Conservation (phyloP, 2,888 invertebrate genomes). For the Rhingia campestris region DNA sequence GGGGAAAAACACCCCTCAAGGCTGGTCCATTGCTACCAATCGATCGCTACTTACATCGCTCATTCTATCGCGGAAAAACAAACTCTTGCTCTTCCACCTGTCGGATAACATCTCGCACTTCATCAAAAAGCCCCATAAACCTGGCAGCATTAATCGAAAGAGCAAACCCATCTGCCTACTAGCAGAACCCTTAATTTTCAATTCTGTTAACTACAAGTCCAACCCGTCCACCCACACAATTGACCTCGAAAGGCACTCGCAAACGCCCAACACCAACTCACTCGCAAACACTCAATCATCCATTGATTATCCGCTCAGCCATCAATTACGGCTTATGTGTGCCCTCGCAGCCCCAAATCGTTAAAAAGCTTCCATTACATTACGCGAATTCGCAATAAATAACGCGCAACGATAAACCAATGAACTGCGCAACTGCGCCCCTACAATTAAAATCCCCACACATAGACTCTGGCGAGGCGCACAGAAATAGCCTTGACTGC, state of each 20-base stretch:
- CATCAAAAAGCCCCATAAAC: conserved; percentile 9
- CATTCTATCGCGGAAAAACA: conserved; percentile 1
- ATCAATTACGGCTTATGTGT: conserved; percentile 31
- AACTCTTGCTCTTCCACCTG: neutral
- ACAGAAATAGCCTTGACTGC: neutral
- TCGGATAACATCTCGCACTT: conserved; percentile 25
- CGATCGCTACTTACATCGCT: conserved; percentile 2
- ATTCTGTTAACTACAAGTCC: conserved; percentile 17
- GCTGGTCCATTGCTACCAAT: conserved; percentile 17
- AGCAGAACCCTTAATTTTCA: conserved; percentile 33
- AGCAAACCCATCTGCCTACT: no score
- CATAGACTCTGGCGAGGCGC: neutral
- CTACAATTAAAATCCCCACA: conserved; percentile 65
- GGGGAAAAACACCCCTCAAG: neutral
- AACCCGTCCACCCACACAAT: conserved; percentile 44
- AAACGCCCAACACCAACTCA: conserved; percentile 25
- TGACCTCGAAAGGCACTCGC: conserved; percentile 25
- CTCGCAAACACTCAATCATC: conserved; percentile 57
- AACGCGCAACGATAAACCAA: conserved; percentile 22
- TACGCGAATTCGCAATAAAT: conserved; percentile 38
- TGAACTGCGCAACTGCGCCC: conserved; percentile 1
- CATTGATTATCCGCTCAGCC: conserved; percentile 38
- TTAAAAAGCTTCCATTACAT: conserved; percentile 66
- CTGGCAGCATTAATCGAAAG: neutral
- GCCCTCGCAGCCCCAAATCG: conserved; percentile 57